Base-by-base conservation (phyloP, 2,888 invertebrate species). In the Julus scandinavius region DNA sequence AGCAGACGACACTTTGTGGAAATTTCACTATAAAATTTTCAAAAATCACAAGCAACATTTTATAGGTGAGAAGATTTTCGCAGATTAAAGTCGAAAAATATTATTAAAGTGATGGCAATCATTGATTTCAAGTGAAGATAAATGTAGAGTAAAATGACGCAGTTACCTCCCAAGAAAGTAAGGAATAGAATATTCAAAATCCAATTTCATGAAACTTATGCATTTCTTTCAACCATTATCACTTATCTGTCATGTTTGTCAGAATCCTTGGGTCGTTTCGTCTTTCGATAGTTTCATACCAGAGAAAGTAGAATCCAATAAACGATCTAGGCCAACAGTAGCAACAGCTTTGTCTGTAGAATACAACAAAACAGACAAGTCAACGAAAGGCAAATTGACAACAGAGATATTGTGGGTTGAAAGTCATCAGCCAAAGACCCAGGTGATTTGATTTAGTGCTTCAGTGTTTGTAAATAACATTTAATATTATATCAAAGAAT, bases 191-290 rank as follows among this genome's bases (percentile, higher is more conserved):
- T n/a, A 5, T 63, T n/a, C n/a, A n/a, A 63, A n/a, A n/a, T 63
- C n/a, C 17, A 15, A 17, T 63, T 45, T 7, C 45, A 45, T 45
- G 45, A 7, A n/a, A 63, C n/a, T 6, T 17, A 63, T n/a, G 13
- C 17, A 15, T 17, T 2, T 45, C 41, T 29, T 84, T 84, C 85
- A 41, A 17, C 85, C 40, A n/a, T 4, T 29, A 9, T 80, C 5
- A 63, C 58, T 1, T n/a, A 45, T 45, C 45, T 45, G 45, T 45
- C 45, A 29, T 84, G 2, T n/a, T 6, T 17, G 58, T n/a, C 58
- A 84, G 85, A 84, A 84, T 84, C 45, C 85, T 41, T 84, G 85
- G 85, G 85, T 84, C n/a, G 85, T 84, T 17, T 84, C 85, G 7
- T 84, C 85, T 20, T 84, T 84, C 7, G 85, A 45, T 41, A 45